Evolutionary conservation across 2,113 vertebrate species (phyloP), one percentile per base, ranked within the genome.

Genomic region (Sylvicapra grimmia): DNA sequence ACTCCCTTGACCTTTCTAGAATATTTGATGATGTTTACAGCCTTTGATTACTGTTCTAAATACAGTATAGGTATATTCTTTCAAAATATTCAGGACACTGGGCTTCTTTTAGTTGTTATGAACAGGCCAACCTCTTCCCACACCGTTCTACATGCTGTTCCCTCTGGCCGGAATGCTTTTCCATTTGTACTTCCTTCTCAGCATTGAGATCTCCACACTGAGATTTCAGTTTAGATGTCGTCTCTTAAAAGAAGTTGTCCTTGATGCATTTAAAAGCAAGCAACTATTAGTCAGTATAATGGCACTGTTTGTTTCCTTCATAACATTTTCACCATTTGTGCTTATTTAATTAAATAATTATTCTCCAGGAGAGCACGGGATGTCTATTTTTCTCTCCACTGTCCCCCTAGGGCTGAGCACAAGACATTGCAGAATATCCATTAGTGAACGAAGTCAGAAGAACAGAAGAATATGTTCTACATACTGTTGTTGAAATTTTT

Each of bases 261-360:
- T 18, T 19, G 47, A 72, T 19, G 47, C 47, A 83, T 77, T 93
- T 86, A 65, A 90, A 90, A 86, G 56, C 33, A 54, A 68, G 85
- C 31, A 79, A 54, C 5, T 10, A 82, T 54, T 68, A 51, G 97
- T 92, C 80, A 94, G 31, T 94, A 49, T n/a, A 80, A 53, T n/a
- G 44, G 49, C 63, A 82, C 40, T 91, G 92, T 40, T 90, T 84
- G 23, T 94, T 59, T 83, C n/a, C 29, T 49, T 68, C 13, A 47
- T 65, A 68, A 89, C 1, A 59, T 90, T 86, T 79, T 84, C 77
- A 94, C 33, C 36, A 56, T 95, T 90, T 92, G 40, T 40, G 83
- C 51, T 86, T 79, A 90, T 27, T 61, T 92, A 83, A 94, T 89
- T 88, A 90, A 89, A 92, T 92, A 65, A 83, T 83, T 90, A 61